Conservation (phyloP, 2,113 vertebrate species). For the Oreochromis spilurus region DNA sequence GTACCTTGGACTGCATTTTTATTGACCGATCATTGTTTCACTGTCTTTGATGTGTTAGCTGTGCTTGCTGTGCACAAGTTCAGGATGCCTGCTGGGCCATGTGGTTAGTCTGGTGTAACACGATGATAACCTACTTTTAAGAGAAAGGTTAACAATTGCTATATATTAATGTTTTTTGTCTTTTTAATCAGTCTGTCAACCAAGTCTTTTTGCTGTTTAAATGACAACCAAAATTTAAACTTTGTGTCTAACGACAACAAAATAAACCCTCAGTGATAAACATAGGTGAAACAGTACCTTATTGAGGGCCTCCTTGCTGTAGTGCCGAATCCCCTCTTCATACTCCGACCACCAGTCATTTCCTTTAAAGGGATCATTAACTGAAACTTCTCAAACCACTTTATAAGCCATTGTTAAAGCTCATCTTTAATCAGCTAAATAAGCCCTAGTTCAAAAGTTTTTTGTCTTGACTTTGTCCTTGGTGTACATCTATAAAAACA, state of each 20-base stretch:
- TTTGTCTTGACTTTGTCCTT: not conserved
- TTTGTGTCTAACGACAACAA: not conserved
- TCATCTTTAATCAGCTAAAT: not conserved
- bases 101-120: not conserved
- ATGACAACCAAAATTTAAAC: accelerated
- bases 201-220: not conserved
- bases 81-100: not conserved
- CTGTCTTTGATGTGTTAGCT: not conserved
- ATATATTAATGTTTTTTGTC: not conserved
- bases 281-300: conserved; percentile 50
- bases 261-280: not conserved
- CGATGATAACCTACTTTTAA: not conserved
- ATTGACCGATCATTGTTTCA: not conserved
- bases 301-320: conserved; percentile 64
- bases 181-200: not conserved
- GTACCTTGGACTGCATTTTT: accelerated
- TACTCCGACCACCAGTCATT: conserved; percentile 71
- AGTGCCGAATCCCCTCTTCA: conserved; percentile 68
- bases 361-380: conserved; percentile 42
- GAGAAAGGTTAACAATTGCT: not conserved
- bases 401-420: not conserved
- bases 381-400: not conserved
- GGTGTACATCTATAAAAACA: not conserved
- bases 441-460: not conserved
- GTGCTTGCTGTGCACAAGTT: conserved; percentile 8